A percentile compares a stretch with the other conserved stretches of the same genome.
phyloP scores from a whole-genome alignment of 2,888 invertebrate species.

The Latrodectus hesperus region DNA sequence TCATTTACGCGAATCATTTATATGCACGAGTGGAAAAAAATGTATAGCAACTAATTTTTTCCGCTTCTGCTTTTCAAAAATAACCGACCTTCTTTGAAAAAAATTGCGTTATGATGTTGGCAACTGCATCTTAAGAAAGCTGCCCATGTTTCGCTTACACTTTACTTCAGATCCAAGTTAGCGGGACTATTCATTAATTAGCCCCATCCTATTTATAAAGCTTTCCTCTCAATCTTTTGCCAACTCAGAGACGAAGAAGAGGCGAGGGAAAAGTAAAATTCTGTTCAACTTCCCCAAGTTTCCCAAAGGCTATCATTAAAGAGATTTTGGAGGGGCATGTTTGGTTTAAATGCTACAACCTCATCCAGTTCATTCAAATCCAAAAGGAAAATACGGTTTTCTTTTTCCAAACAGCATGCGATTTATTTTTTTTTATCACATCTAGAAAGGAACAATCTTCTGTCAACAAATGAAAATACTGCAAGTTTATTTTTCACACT shows the following conservation, averaged over 20 bases:
- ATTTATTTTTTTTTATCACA: background rate
- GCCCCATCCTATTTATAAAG: slow-evolving; percentile 66
- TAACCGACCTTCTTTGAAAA: slow-evolving; percentile 48
- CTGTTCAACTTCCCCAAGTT: slow-evolving; percentile 19
- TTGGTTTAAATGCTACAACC: background rate
- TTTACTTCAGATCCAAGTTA: slow-evolving; percentile 58
- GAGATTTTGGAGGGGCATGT: background rate
- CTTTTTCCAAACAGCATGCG: background rate
- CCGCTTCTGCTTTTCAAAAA: slow-evolving; percentile 37
- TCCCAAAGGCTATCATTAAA: slow-evolving; percentile 1
- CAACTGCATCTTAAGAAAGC: slow-evolving; percentile 26
- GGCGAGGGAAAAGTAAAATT: slow-evolving; percentile 28
- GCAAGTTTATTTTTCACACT: too few relatives aligned
- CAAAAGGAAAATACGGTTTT: background rate
- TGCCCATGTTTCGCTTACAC: slow-evolving; percentile 59
- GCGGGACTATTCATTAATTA: slow-evolving; percentile 66
- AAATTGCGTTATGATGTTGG: slow-evolving; percentile 62
- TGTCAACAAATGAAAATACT: too few relatives aligned
- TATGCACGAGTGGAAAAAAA: background rate
- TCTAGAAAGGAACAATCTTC: too few relatives aligned
- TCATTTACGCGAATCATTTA: background rate
- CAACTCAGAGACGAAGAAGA: slow-evolving; percentile 45
- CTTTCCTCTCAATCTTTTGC: slow-evolving; percentile 43
- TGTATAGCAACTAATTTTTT: slow-evolving; percentile 39
- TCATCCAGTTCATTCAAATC: background rate